Percentiles rank a stretch among this genome's conserved stretches.
Evolutionary conservation across 2,113 vertebrate species (phyloP).

Genomic region (Mustelus asterias): DNA sequence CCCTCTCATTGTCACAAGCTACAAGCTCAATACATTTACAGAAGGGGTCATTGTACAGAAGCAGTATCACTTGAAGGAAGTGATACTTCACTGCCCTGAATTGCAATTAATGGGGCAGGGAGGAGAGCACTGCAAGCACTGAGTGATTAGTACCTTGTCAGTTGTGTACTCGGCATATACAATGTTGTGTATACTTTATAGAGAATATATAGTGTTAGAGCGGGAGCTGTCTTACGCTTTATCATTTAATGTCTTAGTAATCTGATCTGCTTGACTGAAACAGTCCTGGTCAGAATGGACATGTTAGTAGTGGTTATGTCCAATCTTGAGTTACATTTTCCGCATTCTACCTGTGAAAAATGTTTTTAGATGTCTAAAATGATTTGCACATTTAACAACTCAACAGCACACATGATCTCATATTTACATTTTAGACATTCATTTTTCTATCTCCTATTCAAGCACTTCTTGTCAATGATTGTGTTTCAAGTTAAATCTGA

Average conservation of each 20-base stretch:
- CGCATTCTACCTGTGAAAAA: background rate
- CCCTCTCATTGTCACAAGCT: slow-evolving; percentile 39
- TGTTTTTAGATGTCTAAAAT: background rate
- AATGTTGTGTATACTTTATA: background rate
- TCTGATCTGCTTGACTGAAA: background rate
- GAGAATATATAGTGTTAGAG: background rate
- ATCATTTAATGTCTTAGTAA: background rate
- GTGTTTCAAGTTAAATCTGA: background rate
- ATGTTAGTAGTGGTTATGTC: background rate
- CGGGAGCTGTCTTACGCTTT: background rate
- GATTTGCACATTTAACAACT: background rate
- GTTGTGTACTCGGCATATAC: slow-evolving; percentile 16
- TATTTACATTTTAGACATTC: background rate
- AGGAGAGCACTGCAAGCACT: slow-evolving; percentile 10
- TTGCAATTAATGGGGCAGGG: slow-evolving; percentile 8
- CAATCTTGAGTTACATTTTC: background rate
- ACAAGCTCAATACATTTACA: slow-evolving; percentile 36
- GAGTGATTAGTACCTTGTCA: slow-evolving; percentile 32
- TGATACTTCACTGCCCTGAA: slow-evolving; percentile 35
- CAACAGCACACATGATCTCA: background rate
- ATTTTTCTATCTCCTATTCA: background rate
- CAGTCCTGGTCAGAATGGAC: slow-evolving; percentile 7
- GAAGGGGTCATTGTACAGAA: slow-evolving; percentile 26
- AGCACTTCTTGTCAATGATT: background rate
- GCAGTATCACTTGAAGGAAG: slow-evolving; percentile 24